These are phyloP conservation scores for Yponomeuta cagnagella DNA, from an alignment of 2,888 invertebrate species.

Conservation along the genomic window DNA sequence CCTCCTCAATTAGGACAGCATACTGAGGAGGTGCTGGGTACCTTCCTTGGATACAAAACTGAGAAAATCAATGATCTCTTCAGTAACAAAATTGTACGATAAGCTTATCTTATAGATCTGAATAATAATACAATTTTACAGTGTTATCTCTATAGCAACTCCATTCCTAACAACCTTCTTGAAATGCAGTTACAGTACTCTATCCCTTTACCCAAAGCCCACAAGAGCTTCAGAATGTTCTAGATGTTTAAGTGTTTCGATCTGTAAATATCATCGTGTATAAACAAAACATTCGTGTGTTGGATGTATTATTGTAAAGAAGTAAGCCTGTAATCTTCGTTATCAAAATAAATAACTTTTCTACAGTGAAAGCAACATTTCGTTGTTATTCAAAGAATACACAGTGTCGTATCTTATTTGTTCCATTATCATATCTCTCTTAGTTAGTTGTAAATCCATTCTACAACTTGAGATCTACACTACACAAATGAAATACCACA, in stretches of 20 bases:
- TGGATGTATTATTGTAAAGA: no score
- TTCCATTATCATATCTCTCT: slow-evolving; percentile 2
- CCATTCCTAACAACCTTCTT: no score
- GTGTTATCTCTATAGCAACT: not conserved
- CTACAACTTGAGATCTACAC: no score
- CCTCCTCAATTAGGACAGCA: slow-evolving; percentile 94
- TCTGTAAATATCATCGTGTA: no score
- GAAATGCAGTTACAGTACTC: no score
- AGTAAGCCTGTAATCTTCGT: not conserved
- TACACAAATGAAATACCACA: no score
- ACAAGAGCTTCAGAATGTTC: no score
- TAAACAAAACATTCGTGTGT: no score
- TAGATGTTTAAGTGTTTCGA: no score
- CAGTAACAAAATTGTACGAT: slow-evolving; percentile 55
- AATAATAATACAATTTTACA: not conserved
- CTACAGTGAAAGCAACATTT: not conserved
- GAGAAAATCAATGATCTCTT: slow-evolving; percentile 75
- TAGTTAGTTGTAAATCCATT: no score
- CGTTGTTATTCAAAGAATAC: not conserved
- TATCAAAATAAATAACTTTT: not conserved
- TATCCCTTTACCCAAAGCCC: no score
- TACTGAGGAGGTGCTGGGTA: slow-evolving; percentile 83
- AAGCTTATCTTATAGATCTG: slow-evolving; percentile 15
- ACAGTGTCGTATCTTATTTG: slow-evolving; percentile 3
- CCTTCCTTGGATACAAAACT: slow-evolving; percentile 78